A percentile compares a stretch with the other conserved stretches of the same genome.
Evolutionary conservation across 2,113 vertebrate genomes (phyloP).

Genomic region (Colinus virginianus): DNA sequence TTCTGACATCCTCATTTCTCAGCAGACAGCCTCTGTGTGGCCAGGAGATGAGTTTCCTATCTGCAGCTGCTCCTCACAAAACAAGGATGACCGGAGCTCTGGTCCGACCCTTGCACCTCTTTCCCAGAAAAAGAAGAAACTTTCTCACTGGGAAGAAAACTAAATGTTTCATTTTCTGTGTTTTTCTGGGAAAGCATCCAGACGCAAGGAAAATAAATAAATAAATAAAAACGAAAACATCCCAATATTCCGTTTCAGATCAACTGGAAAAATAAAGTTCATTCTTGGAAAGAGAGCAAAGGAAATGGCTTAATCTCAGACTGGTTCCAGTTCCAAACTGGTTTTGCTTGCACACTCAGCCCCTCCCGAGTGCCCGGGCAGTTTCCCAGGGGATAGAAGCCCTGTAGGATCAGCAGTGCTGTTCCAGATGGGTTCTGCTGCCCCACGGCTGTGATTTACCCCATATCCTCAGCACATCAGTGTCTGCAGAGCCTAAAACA

Average conservation of each 20-base stretch:
- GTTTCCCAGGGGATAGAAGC: conserved; percentile 25
- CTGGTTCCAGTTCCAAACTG: conserved; percentile 55
- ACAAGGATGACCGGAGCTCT: not conserved
- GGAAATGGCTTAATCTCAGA: conserved; percentile 44
- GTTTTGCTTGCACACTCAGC: conserved; percentile 31
- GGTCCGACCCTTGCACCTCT: conserved; percentile 14
- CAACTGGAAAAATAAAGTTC: conserved; percentile 58
- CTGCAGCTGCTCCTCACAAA: not conserved
- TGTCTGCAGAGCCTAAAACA: not conserved
- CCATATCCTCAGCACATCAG: not conserved
- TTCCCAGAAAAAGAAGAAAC: conserved; percentile 59
- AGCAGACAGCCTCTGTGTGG: not conserved
- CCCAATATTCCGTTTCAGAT: conserved; percentile 37
- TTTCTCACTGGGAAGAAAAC: conserved; percentile 58
- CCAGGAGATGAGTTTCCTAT: not conserved
- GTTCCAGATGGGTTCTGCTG: not conserved
- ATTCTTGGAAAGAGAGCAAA: conserved; percentile 63
- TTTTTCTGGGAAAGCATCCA: conserved; percentile 54
- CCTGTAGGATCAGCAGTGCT: not conserved
- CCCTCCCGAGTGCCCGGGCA: not conserved
- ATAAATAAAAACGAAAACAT: not conserved
- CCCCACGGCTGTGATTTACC: not conserved
- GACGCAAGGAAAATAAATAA: not conserved
- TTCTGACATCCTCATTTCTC: not conserved
- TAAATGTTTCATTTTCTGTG: conserved; percentile 23